Base-by-base conservation (phyloP, 2,113 vertebrate species). In the Trogon melanurus region DNA sequence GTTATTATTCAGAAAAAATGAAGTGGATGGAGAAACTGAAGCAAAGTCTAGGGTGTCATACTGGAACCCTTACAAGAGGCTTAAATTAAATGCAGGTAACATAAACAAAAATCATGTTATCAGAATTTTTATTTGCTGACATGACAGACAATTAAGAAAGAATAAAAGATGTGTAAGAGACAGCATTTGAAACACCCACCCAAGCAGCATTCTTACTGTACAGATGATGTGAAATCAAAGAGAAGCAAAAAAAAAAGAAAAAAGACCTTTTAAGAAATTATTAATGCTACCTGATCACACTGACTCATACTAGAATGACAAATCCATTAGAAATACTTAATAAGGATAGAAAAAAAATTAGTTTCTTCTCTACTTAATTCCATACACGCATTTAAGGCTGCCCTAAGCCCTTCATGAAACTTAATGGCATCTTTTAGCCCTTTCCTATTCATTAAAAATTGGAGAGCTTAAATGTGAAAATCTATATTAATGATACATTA, bases 291-390 rank as follows among this genome's bases (percentile, higher is more conserved):
- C 25, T 91, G 86, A 95, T 91, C 38, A 64, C 58, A 65, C 57
- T 75, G 81, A 91, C n/a, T 54, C 51, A 85, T 69, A 81, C 13
- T 45, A 79, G 56, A 73, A 15, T 0, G 8, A 82, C 8, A 91
- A 85, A 88, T 73, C 74, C 36, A 91, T 79, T 89, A 81, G 48
- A 81, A 91, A 91, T 47, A 85, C 53, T 67, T 87, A 89, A 57
- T 45, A 79, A 85, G 27, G 41, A 73, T 13, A 95, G 61, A 72
- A 41, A 61, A 92, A 89, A 81, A 69, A 36, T 36, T 1, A 64
- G 25, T 66, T 89, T 81, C 57, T 91, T 57, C 84, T 61, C 27
- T 56, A 81, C 27, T 86, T 87, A 72, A 41, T 82, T 61, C 54
- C 22, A 65, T n/a, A 70, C 12, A 79, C 0, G 6, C 47, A 54